Base-by-base conservation (phyloP, 2,797 vertebrate genomes). In the Syngnathus rostellatus region DNA sequence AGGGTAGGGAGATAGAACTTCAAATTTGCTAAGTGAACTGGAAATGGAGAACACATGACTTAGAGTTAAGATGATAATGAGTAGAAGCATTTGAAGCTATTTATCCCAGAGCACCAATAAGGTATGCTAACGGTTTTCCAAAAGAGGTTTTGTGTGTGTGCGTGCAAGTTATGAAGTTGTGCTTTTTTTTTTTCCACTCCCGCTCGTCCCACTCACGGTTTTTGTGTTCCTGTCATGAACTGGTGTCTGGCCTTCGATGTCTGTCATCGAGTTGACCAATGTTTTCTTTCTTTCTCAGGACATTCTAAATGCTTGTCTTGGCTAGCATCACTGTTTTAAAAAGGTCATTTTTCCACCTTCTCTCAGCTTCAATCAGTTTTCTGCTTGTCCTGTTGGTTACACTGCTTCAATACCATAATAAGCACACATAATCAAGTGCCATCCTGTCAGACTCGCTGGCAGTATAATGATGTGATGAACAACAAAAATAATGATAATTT, bases 11-110 rank as follows among this genome's bases (percentile, higher is more conserved):
- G 68, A 71, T 69, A 73, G 80, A 80, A 80, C 77, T 86, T 81
- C 77, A 83, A 71, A 82, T 86, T 82, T 81, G 70, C 72, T 76
- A 80, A 82, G 62, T 67, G 62, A 76, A 72, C 66, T 76, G 39
- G 10, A 59, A 73, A 21, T 61, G 62, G 67, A n/a, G 65, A 79
- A 72, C 21, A 9, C 12, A 53, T 59, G 71, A 73, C 57, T 68
- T 38, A 70, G 70, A 79, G 76, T 54, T 71, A 73, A 65, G 71
- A 77, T 64, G 74, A 81, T 77, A 77, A 75, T 25, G 21, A 37
- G 14, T 12, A 63, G 17, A 31, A 69, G 62, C 67, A 68, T 79
- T 76, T 75, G 71, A 77, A 63, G 57, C 54, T 70, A 79, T 79
- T 76, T 74, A 75, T 76, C 72, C n/a, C 63, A 71, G 55, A 72